Conservation (phyloP, 2,113 vertebrate species). For the Saimiri boliviensis region DNA sequence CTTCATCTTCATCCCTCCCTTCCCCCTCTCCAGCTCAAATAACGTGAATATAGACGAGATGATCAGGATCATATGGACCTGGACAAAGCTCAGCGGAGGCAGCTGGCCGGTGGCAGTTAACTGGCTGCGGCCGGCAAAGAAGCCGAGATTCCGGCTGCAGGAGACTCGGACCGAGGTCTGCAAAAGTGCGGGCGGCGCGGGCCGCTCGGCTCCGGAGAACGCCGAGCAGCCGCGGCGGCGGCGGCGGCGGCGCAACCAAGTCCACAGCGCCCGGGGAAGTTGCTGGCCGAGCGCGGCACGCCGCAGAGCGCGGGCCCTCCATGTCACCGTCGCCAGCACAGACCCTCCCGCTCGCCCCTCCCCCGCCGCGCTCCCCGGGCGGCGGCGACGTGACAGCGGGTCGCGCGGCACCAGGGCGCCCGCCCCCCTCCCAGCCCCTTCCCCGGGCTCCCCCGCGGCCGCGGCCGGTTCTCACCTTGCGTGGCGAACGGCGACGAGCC, state of each 20-base stretch:
- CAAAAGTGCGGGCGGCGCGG: background rate
- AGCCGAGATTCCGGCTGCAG: background rate
- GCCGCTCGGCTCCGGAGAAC: background rate
- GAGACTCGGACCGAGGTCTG: background rate
- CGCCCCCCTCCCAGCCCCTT: background rate
- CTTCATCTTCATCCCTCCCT: background rate
- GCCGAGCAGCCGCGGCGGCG: background rate
- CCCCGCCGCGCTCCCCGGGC: conserved; percentile 49
- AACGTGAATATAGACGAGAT: background rate
- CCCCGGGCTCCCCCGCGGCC: background rate
- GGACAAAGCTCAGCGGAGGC: conserved; percentile 60
- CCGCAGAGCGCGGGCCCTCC: conserved; percentile 30
- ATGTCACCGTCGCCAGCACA: background rate
- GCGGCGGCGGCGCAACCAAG: background rate
- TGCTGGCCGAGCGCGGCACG: background rate
- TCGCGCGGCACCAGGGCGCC: background rate
- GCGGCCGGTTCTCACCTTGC: conserved; percentile 78
- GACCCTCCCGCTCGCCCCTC: conserved; percentile 40
- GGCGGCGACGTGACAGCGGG: conserved; percentile 59
- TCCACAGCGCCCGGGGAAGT: conserved; percentile 37
- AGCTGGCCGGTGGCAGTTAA: background rate
- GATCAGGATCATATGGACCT: background rate
- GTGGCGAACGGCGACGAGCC: conserved; percentile 80
- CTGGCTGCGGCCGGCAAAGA: background rate
- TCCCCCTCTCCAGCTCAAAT: background rate